Evolutionary conservation across 2,888 invertebrate genomes (phyloP).

Genomic region (Muscina levida): DNA sequence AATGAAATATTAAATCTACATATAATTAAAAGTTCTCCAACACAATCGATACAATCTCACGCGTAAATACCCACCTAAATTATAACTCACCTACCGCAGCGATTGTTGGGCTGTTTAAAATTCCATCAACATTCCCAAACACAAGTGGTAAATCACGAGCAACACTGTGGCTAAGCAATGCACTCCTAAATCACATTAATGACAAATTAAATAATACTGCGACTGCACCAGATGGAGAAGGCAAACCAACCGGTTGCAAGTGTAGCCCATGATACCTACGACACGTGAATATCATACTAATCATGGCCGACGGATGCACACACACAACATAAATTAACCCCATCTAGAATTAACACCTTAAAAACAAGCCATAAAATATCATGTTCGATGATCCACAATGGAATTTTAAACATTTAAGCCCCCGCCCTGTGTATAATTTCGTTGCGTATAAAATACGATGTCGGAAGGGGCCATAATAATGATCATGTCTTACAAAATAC

Average conservation of each 20-base stretch:
- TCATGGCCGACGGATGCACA: no score
- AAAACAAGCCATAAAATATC: conserved; percentile 57
- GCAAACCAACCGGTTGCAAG: neutral
- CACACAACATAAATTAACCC: conserved; percentile 55
- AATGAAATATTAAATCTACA: no score
- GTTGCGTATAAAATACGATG: conserved; percentile 5
- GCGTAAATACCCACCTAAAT: neutral
- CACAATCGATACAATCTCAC: conserved; percentile 4
- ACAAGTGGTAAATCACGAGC: conserved; percentile 14
- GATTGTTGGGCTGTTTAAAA: neutral
- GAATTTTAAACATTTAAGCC: conserved; percentile 29
- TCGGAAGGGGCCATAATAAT: conserved; percentile 8
- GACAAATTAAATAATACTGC: conserved; percentile 67
- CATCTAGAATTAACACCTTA: conserved; percentile 57
- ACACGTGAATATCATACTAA: conserved; percentile 27
- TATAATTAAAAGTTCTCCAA: neutral
- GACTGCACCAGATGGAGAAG: conserved; percentile 42
- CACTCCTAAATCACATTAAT: conserved; percentile 63
- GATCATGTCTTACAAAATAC: conserved; percentile 44
- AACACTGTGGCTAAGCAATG: neutral
- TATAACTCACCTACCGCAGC: conserved; percentile 25
- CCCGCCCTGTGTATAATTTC: neutral
- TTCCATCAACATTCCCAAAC: conserved; percentile 7
- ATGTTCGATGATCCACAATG: conserved; percentile 1
- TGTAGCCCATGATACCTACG: conserved; percentile 29